Percentiles rank a stretch among this genome's conserved stretches.
These are phyloP conservation scores for Matsumurasca onukii DNA, from an alignment of 1,140 invertebrate genomes.

Conservation along the genomic window DNA sequence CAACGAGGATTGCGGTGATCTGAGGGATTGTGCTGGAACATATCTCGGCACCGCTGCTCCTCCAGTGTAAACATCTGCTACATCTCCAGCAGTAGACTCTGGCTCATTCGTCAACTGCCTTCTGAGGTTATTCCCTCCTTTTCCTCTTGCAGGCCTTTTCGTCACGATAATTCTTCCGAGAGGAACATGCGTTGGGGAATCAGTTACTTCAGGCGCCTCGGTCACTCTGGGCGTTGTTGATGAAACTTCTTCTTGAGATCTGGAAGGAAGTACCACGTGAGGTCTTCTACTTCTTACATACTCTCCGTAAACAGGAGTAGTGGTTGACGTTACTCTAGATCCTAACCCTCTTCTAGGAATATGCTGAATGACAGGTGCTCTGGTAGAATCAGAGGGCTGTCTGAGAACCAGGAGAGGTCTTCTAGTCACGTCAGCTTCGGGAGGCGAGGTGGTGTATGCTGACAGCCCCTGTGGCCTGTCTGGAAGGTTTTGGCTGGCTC, in stretches of 20 bases:
- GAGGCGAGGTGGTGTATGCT: constrained; percentile 20
- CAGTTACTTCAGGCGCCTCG: constrained; percentile 47
- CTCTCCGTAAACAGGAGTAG: constrained; percentile 38
- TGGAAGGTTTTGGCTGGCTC: constrained; percentile 45
- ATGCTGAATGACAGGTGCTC: constrained; percentile 38
- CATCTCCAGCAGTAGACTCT: constrained; percentile 30
- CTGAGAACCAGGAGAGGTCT: constrained; percentile 36
- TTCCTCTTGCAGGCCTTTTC: constrained; percentile 49
- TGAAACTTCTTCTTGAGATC: constrained; percentile 18
- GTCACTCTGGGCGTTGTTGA: constrained; percentile 43
- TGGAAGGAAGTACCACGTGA: constrained; percentile 42
- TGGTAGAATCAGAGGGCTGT: constrained; percentile 31
- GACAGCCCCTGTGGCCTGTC: not conserved
- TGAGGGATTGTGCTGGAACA: constrained; percentile 52
- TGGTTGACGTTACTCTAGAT: not conserved
- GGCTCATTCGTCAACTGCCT: constrained; percentile 56
- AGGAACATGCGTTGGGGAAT: constrained; percentile 28
- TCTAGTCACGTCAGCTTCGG: constrained; percentile 48
- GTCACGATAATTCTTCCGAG: constrained; percentile 50
- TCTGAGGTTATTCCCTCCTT: constrained; percentile 54
- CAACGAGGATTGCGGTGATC: constrained; percentile 36
- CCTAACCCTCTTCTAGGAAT: constrained; percentile 33
- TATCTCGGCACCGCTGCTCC: constrained; percentile 44
- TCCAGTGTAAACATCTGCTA: constrained; percentile 45
- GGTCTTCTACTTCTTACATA: constrained; percentile 48